These are phyloP conservation scores for Sorex araneus DNA, from an alignment of 2,113 vertebrate species.

Conservation along the genomic window DNA sequence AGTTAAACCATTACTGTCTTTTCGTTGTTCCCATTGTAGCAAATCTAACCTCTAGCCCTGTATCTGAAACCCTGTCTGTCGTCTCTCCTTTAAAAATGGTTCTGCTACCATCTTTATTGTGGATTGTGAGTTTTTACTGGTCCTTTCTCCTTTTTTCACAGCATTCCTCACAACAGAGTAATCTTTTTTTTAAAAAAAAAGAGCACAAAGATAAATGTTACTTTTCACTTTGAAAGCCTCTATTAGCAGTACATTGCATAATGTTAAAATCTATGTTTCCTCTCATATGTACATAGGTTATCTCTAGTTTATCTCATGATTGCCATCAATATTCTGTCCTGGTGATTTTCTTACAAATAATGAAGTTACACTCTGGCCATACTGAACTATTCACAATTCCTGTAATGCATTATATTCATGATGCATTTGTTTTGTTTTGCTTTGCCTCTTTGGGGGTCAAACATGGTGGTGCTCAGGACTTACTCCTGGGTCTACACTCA, in stretches of 20 bases:
- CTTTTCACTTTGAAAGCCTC: not conserved
- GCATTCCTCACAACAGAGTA: not conserved
- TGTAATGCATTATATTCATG: not conserved
- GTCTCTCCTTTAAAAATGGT: not conserved
- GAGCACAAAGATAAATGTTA: too few relatives aligned
- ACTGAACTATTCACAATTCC: not conserved
- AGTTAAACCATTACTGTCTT: not conserved
- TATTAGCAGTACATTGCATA: not conserved
- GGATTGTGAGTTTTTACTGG: not conserved
- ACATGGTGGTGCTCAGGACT: too few relatives aligned
- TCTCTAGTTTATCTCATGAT: not conserved
- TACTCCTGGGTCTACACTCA: too few relatives aligned
- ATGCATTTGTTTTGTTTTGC: not conserved
- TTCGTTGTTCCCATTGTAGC: not conserved
- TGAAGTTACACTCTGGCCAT: not conserved
- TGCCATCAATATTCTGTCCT: not conserved
- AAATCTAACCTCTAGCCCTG: not conserved
- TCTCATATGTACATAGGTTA: not conserved
- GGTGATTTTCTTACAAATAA: slow-evolving; percentile 41
- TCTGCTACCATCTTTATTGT: not conserved
- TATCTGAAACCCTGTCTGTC: accelerated
- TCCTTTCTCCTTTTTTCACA: not conserved
- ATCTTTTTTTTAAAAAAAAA: too few relatives aligned
- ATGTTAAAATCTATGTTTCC: slow-evolving; percentile 51
- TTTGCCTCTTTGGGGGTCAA: too few relatives aligned